phyloP scores from a whole-genome alignment of 2,113 vertebrate species.

The zebrafish (Danio rerio) region DNA sequence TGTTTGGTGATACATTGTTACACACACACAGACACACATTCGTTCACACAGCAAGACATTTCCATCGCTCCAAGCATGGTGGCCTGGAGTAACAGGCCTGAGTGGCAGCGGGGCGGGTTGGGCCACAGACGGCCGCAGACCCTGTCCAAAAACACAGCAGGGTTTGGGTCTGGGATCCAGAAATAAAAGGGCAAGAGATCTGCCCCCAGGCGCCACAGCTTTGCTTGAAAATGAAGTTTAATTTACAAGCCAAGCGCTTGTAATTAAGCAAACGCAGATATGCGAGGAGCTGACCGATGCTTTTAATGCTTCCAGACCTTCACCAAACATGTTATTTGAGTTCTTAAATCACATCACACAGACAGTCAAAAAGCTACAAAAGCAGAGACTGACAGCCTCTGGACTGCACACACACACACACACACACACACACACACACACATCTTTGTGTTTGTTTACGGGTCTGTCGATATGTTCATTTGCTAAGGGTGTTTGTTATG shows the following conservation, averaged over 20 bases:
- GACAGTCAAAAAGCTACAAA: slow-evolving; percentile 12
- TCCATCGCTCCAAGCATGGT: slow-evolving; percentile 39
- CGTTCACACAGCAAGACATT: slow-evolving; percentile 46
- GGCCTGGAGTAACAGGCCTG: slow-evolving; percentile 30
- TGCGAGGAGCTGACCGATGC: slow-evolving; percentile 48
- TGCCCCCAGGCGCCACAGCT: slow-evolving; percentile 23
- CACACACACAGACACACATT: slow-evolving; percentile 25
- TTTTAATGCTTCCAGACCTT: slow-evolving; percentile 48
- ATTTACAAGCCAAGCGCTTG: slow-evolving; percentile 53
- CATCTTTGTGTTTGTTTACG: slow-evolving; percentile 50
- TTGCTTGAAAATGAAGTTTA: slow-evolving; percentile 45
- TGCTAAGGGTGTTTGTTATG: slow-evolving; percentile 37
- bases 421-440: not conserved
- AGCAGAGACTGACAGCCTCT: slow-evolving; percentile 13
- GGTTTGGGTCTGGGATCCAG: slow-evolving; percentile 66
- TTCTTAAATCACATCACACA: slow-evolving; percentile 49
- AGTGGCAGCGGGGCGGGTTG: slow-evolving; percentile 25
- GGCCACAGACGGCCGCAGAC: slow-evolving; percentile 57
- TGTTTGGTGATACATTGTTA: slow-evolving; percentile 12
- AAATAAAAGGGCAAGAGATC: slow-evolving; percentile 53
- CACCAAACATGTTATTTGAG: slow-evolving; percentile 47
- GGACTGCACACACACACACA: slow-evolving; percentile 9
- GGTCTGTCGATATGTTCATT: slow-evolving; percentile 21
- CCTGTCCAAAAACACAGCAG: slow-evolving; percentile 65
- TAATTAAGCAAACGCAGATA: slow-evolving; percentile 55